Base-by-base conservation (phyloP, 1,140 invertebrate species). In the Danaus melanippus region DNA sequence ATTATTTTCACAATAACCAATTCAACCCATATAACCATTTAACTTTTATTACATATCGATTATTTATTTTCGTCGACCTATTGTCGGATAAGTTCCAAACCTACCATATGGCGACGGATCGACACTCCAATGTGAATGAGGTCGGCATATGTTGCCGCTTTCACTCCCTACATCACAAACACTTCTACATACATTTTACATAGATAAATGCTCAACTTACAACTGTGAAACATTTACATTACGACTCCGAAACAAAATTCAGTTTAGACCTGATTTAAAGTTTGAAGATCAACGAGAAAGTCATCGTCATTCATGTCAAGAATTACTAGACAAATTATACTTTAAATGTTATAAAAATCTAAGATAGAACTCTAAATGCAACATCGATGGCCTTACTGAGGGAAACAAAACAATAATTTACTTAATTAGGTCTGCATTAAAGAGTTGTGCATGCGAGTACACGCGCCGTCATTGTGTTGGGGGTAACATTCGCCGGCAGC, bases 61-160 rank as follows among this genome's bases (percentile, higher is more conserved):
- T 58, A 57, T 21, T 46, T 10, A 50, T 52, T 63, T 47, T 9
- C 42, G 49, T 52, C 44, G 67, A 67, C 70, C 72, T 58, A 73
- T 54, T 73, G 62, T 77, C 71, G 69, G 73, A 79, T 82, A 69
- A 85, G 71, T 58, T 82, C 72, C 71, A 67, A 64, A 62, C 56
- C 69, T 66, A 69, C 74, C 84, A 86, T 86, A 85, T 85, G 84
- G 84, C 78, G 71, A 60, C 69, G 77, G 72, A 75, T 79, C 75
- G 71, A 79, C 79, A 76, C 74, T 78, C 79, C 77, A 78, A 76
- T 76, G 73, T 67, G 72, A 83, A 81, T 81, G 79, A 79, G 84
- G 81, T 67, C 81, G 75, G 68, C 81, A 79, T 83, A 84, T 84
- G 80, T 82, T 75, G 67, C 72, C 79, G 78, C 84, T 86, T 86